Conservation (phyloP, 92 coral and sea anemone genomes). For the Pocillopora meandrina region DNA sequence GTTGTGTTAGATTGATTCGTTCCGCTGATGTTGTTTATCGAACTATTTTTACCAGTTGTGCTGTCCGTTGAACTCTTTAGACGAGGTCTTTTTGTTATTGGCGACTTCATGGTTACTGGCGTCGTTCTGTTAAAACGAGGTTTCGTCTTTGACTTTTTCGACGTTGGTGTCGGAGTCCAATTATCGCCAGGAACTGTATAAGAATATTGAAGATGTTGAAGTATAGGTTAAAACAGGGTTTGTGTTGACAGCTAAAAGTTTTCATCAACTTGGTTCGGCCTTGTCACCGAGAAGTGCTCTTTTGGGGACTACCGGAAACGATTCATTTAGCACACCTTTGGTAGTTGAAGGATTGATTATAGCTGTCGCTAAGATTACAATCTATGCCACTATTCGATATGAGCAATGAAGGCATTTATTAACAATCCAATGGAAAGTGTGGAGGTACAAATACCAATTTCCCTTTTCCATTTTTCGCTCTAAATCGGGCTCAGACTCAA, state of each 20-base stretch:
- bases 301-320: not conserved
- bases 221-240: not conserved
- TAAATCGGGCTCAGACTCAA: no score
- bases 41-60: not conserved
- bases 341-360: no score
- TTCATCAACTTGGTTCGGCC: not conserved
- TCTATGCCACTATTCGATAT: no score
- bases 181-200: constrained; percentile 22
- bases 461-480: no score
- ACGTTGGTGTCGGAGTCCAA: constrained; percentile 32
- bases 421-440: no score
- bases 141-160: constrained; percentile 18
- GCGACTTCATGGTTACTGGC: not conserved
- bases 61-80: not conserved
- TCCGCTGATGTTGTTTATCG: not conserved
- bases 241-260: not conserved
- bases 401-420: no score
- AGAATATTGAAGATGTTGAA: not conserved
- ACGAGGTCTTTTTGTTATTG: constrained; percentile 10
- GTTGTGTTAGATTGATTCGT: not conserved
- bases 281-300: not conserved
- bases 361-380: no score
- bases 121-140: constrained; percentile 20
- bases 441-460: no score
- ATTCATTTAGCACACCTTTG: not conserved